Evolutionary conservation across 2,888 invertebrate genomes (phyloP), one percentile per base, ranked within the genome.

Genomic region (Limnephilus auricula): DNA sequence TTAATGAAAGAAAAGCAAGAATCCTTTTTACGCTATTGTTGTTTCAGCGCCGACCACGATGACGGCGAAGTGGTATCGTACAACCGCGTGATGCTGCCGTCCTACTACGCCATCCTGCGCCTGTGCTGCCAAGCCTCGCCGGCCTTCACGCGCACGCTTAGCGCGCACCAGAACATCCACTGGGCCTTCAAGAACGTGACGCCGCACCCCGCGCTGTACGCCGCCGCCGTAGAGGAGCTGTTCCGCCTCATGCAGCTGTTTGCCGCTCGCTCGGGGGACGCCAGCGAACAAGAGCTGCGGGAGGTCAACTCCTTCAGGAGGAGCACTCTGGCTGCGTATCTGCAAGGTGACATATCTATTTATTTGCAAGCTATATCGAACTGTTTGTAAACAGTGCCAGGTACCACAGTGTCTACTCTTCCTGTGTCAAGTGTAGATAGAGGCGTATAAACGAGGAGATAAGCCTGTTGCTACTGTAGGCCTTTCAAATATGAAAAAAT

Each of bases 161-260:
- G 99, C 0, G 97, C 97, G 93, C 99, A 99, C 95, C 99, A 99
- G 95, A 99, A 99, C 96, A 97, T 99, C 83, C 98, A 98, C 94
- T 99, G 99, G 99, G 99, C 99, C 40, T 99, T 99, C 95, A 98
- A 99, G 94, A 99, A 99, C 95, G 99, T 99, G 93, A 98, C 99
- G 65, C 99, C 99, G n/a, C 99, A 99, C 95, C 98, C 99, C 10
- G 98, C 98, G 34, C 98, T 99, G 94, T 99, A 99, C 95, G 97
- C 98, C 31, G 97, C 97, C 93, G 99, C 99, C 31, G 98, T 99
- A 0, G 99, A 99, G 93, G 99, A 99, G 94, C 95, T 99, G 93
- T 98, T 99, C 94, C 98, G 98, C 95, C 95, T 99, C 94, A 99
- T 99, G 96, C 97, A 98, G 90, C 96, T 99, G 79, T 97, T 99